Conservation (phyloP, 2,113 vertebrate species). For the Neotragus pygmaeus region DNA sequence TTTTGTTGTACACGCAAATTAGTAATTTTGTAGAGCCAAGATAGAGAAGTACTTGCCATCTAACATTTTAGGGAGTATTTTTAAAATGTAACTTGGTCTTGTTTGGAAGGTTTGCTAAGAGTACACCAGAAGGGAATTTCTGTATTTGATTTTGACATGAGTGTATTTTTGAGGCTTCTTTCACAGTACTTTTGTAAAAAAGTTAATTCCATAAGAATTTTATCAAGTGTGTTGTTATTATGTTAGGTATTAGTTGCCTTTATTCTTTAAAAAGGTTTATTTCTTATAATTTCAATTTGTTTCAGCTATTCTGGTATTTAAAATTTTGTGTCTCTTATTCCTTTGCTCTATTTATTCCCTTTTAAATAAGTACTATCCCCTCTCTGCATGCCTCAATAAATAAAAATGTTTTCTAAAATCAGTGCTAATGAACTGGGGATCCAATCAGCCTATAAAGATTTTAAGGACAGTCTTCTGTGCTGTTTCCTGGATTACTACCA, state of each 20-base stretch:
- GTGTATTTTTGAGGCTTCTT: background rate
- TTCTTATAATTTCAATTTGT: background rate
- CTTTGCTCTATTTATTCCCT: background rate
- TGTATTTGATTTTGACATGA: background rate
- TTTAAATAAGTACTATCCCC: background rate
- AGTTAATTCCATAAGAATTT: background rate
- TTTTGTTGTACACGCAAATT: background rate
- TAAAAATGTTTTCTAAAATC: background rate
- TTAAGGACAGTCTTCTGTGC: background rate
- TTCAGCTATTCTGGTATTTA: background rate
- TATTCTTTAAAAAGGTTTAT: background rate
- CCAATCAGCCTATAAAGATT: background rate
- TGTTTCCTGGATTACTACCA: background rate
- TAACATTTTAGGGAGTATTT: background rate
- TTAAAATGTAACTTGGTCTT: background rate
- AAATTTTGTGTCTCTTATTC: slow-evolving; percentile 8
- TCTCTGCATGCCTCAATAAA: background rate
- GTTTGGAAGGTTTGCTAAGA: background rate
- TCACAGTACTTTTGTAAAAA: background rate
- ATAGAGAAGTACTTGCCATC: background rate
- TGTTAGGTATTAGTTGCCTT: background rate
- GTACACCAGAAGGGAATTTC: background rate
- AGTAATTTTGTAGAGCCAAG: background rate
- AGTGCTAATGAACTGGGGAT: background rate
- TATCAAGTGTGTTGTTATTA: background rate